A percentile compares a stretch with the other conserved stretches of the same genome.
Conservation (phyloP, 2,113 vertebrate species). For the Lamprologus tigripictilis region DNA sequence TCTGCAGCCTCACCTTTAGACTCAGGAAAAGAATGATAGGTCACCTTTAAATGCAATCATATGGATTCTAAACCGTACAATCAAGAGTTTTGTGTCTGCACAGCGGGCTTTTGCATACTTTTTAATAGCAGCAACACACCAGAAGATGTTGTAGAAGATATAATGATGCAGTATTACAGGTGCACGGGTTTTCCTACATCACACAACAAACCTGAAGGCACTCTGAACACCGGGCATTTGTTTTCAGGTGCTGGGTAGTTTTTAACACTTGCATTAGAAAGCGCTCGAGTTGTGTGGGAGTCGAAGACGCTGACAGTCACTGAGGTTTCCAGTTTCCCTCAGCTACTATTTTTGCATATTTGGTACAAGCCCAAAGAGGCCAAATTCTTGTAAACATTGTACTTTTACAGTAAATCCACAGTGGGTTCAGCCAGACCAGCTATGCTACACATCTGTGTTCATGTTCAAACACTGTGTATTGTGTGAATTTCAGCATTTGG, state of each 20-base stretch:
- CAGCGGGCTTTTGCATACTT: neutral
- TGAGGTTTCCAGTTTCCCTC: neutral
- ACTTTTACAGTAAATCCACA: neutral
- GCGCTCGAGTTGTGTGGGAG: neutral
- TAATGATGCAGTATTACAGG: neutral
- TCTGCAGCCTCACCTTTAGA: neutral
- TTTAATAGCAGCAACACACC: neutral
- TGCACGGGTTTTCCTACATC: neutral
- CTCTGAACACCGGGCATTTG: accelerated
- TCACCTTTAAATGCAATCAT: neutral
- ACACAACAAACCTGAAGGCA: neutral
- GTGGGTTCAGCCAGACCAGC: neutral
- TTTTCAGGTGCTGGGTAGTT: neutral
- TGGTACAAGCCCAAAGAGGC: neutral
- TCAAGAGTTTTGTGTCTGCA: neutral
- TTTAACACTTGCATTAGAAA: neutral
- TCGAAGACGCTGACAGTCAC: neutral
- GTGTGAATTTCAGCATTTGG: neutral
- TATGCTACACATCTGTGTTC: neutral
- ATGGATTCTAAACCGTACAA: neutral
- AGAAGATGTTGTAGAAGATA: neutral
- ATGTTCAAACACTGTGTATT: neutral
- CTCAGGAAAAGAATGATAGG: neutral
- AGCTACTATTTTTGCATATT: neutral
- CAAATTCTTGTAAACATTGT: neutral